Evolutionary conservation across 2,797 vertebrate genomes (phyloP).

Genomic region (Furcifer pardalis): DNA sequence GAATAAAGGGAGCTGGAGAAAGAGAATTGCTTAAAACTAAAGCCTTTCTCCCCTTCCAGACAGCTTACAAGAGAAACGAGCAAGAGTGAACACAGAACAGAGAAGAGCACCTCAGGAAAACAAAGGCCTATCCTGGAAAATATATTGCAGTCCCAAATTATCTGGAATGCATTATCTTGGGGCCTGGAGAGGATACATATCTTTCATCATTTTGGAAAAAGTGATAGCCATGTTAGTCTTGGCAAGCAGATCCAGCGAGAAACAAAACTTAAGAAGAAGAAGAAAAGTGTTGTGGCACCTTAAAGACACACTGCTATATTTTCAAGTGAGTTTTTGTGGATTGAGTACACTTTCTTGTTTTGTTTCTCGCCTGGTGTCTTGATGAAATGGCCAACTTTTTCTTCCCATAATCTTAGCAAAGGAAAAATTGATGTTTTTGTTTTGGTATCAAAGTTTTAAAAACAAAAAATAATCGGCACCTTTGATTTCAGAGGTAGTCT

Average conservation of each 20-base stretch:
- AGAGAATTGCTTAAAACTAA: slow-evolving; percentile 76
- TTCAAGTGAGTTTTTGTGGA: no score
- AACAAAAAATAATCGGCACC: slow-evolving; percentile 25
- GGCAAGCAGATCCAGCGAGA: no score
- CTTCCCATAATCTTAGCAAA: background rate
- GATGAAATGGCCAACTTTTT: slow-evolving; percentile 33
- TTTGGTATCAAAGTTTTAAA: slow-evolving; percentile 14
- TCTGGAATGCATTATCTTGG: slow-evolving; percentile 52
- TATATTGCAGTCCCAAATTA: slow-evolving; percentile 63
- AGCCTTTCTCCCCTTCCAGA: slow-evolving; percentile 84
- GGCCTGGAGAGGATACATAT: slow-evolving; percentile 16
- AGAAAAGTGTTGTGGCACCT: no score
- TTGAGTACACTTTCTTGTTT: no score
- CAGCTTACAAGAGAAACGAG: slow-evolving; percentile 84
- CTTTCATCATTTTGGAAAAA: no score
- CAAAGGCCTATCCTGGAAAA: slow-evolving; percentile 75
- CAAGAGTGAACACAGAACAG: slow-evolving; percentile 75
- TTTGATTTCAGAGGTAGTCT: slow-evolving; percentile 8
- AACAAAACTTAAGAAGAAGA: no score
- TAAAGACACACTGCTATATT: no score
- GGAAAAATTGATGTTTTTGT: background rate
- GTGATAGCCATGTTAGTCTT: no score
- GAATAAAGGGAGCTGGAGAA: slow-evolving; percentile 85
- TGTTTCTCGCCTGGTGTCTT: no score
- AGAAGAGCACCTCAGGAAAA: slow-evolving; percentile 65